These are phyloP conservation scores for Cosmia trapezina DNA, from an alignment of 2,888 invertebrate genomes.

Conservation along the genomic window DNA sequence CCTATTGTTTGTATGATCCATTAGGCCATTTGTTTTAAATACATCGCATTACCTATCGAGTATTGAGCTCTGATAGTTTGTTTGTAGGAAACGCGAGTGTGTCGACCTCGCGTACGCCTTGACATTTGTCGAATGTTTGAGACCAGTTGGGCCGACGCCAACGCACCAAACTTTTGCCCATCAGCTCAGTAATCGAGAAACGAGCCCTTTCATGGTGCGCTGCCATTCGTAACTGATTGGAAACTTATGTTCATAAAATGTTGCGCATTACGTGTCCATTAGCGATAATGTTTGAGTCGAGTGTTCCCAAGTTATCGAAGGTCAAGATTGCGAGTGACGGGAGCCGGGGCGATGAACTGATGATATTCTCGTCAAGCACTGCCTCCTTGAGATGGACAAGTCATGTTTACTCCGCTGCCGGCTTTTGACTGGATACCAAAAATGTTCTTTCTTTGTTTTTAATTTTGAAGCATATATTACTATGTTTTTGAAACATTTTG, in stretches of 20 bases:
- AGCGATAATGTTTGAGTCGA: constrained; percentile 60
- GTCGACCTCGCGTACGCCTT: constrained; percentile 73
- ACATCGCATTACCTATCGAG: constrained; percentile 54
- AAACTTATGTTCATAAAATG: constrained; percentile 25
- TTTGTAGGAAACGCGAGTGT: constrained; percentile 70
- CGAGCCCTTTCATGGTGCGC: constrained; percentile 31
- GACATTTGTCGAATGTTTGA: constrained; percentile 72
- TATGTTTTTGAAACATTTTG: neutral
- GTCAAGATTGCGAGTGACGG: constrained; percentile 68
- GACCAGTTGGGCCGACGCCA: constrained; percentile 53
- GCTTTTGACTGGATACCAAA: constrained; percentile 10
- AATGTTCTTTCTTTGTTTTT: constrained; percentile 12
- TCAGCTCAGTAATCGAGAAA: constrained; percentile 15
- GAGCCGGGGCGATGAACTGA: constrained; percentile 66
- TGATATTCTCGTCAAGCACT: constrained; percentile 41
- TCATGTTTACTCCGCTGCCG: constrained; percentile 23
- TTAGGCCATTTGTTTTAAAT: constrained; percentile 49
- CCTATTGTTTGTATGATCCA: constrained; percentile 18
- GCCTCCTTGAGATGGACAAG: constrained; percentile 22
- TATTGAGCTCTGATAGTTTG: constrained; percentile 68
- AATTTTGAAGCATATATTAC: neutral
- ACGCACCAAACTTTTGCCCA: constrained; percentile 39
- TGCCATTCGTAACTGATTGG: constrained; percentile 26
- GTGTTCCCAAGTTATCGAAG: constrained; percentile 75
- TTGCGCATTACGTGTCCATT: constrained; percentile 54